phyloP scores from a whole-genome alignment of 2,888 invertebrate genomes.

The Pharmacophagus antenor region DNA sequence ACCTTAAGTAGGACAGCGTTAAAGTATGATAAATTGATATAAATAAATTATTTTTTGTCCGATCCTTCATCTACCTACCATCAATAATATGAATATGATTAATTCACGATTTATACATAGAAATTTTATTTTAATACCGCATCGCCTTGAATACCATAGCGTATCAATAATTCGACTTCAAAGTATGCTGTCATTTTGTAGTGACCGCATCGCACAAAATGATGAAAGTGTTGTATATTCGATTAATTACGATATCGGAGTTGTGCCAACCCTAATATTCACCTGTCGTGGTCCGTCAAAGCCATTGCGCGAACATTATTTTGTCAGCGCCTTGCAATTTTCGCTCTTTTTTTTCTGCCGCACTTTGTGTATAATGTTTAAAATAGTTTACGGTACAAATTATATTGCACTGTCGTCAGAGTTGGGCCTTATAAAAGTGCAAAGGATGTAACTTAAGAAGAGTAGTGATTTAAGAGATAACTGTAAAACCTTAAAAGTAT shows the following conservation, averaged over 20 bases:
- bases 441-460: too few relatives aligned
- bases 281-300: constrained; percentile 71
- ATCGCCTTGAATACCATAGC: constrained; percentile 1
- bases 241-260: constrained; percentile 28
- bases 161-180: background rate
- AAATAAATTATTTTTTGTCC: constrained; percentile 32
- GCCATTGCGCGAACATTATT: constrained; percentile 60
- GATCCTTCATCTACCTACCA: constrained; percentile 8
- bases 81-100: constrained; percentile 11
- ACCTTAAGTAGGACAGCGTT: constrained; percentile 37
- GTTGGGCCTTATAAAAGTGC: too few relatives aligned
- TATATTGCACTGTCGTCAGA: too few relatives aligned
- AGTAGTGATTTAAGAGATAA: too few relatives aligned
- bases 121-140: background rate
- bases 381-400: constrained; percentile 7
- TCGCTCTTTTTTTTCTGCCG: constrained; percentile 39
- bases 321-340: constrained; percentile 63
- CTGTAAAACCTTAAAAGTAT: too few relatives aligned
- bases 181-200: background rate
- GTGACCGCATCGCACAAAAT: background rate
- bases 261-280: constrained; percentile 60
- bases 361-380: constrained; percentile 53
- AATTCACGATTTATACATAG: background rate
- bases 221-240: constrained; percentile 13
- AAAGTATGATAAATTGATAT: constrained; percentile 30